Evolutionary conservation across 2,797 vertebrate genomes (phyloP).

Genomic region (Rhinophrynus dorsalis): DNA sequence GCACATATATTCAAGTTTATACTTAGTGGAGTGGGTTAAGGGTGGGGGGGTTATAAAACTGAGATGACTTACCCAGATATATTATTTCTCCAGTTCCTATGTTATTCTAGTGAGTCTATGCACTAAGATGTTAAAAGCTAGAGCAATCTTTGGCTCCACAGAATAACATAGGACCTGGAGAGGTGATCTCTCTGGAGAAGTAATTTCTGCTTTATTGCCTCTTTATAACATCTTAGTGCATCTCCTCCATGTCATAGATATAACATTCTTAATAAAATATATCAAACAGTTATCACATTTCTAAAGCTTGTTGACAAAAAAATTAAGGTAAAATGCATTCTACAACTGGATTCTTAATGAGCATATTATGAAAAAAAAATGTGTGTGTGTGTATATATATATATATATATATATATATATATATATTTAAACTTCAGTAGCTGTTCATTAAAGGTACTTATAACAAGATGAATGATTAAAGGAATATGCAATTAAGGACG

Average conservation of each 20-base stretch:
- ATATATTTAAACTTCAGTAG: constrained; percentile 26
- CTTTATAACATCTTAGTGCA: not conserved
- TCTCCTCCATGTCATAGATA: constrained; percentile 1
- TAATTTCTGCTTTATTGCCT: too few relatives aligned
- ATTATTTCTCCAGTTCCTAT: too few relatives aligned
- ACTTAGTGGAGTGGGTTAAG: too few relatives aligned
- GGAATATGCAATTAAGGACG: constrained; percentile 28
- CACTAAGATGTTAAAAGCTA: too few relatives aligned
- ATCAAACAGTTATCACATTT: constrained; percentile 12
- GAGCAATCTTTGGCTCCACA: too few relatives aligned
- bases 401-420: not conserved
- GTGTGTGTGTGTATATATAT: not conserved
- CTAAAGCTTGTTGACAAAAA: constrained; percentile 25
- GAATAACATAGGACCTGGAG: too few relatives aligned
- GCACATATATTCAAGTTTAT: too few relatives aligned
- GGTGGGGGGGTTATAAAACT: too few relatives aligned
- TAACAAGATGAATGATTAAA: constrained; percentile 34
- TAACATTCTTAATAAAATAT: constrained; percentile 13
- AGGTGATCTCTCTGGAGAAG: too few relatives aligned
- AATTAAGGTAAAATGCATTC: constrained; percentile 39
- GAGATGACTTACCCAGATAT: too few relatives aligned
- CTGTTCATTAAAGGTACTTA: constrained; percentile 28
- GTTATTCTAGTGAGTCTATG: too few relatives aligned
- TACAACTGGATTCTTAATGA: constrained; percentile 25
- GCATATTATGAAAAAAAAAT: constrained; percentile 18